These are phyloP conservation scores for Ochotona princeps DNA, from an alignment of 2,113 vertebrate genomes.

Conservation along the genomic window DNA sequence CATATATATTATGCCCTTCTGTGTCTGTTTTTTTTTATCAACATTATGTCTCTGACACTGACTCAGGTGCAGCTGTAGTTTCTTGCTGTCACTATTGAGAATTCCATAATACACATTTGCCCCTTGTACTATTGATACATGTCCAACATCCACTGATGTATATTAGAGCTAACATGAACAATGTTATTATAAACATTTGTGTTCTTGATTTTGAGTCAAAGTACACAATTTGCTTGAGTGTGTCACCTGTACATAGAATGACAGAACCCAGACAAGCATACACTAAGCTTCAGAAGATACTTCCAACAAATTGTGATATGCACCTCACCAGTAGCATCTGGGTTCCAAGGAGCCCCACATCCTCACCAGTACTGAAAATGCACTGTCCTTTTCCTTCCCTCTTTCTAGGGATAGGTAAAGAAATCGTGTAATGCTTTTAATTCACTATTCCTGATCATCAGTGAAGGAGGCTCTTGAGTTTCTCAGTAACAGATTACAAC, in stretches of 20 bases:
- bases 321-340: not conserved
- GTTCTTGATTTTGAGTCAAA: constrained; percentile 6
- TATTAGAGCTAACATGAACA: not conserved
- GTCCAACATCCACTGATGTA: not conserved
- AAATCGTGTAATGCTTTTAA: not conserved
- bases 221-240: not conserved
- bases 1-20: not conserved
- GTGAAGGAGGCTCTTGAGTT: constrained; percentile 12
- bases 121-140: not conserved
- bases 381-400: not conserved
- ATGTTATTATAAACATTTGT: not conserved
- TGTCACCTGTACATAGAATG: not conserved
- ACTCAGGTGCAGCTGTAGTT: not conserved
- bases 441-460: constrained; percentile 12
- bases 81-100: not conserved
- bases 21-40: not conserved
- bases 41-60: not conserved
- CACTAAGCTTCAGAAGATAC: not conserved
- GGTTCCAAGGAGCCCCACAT: not conserved
- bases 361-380: not conserved
- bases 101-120: not conserved
- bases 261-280: not conserved
- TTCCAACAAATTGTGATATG: not conserved
- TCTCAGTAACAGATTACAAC: not conserved
- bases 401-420: not conserved